Conservation (phyloP, 2,888 invertebrate species). For the Drosophila cognata region DNA sequence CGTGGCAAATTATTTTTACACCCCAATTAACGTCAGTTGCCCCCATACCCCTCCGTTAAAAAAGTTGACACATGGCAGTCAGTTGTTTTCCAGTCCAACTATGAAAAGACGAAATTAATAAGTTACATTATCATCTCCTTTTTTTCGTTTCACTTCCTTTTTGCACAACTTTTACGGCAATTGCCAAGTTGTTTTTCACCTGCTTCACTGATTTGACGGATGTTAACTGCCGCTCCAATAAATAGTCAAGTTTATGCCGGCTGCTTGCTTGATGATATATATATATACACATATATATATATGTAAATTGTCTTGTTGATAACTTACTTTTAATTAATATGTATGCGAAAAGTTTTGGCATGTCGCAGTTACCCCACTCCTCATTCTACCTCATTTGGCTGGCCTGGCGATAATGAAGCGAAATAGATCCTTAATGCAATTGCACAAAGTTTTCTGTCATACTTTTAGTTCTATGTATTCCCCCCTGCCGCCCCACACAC, state of each 20-base stretch:
- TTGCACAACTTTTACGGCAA: constrained; percentile 14
- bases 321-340: constrained; percentile 70
- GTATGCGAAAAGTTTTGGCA: constrained; percentile 64
- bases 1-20: constrained; percentile 64
- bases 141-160: constrained; percentile 15
- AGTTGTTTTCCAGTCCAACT: constrained; percentile 29
- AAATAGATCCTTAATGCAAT: constrained; percentile 75
- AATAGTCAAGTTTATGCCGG: constrained; percentile 29
- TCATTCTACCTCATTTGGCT: not conserved
- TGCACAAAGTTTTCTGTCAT: constrained; percentile 48
- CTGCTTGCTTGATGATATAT: constrained; percentile 19
- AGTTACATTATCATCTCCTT: constrained; percentile 35
- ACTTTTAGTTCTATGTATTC: constrained; percentile 20
- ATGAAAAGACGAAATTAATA: constrained; percentile 57
- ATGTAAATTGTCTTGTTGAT: constrained; percentile 50
- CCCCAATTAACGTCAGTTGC: constrained; percentile 54
- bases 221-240: constrained; percentile 22
- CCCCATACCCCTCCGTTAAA: not conserved
- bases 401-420: constrained; percentile 49
- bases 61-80: constrained; percentile 50
- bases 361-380: constrained; percentile 6
- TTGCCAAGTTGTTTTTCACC: constrained; percentile 47
- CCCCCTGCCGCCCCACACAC: not conserved
- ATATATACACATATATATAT: constrained; percentile 6
- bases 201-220: constrained; percentile 53